Base-by-base conservation (phyloP, 2,888 invertebrate genomes). In the Clistopyga incitator region DNA sequence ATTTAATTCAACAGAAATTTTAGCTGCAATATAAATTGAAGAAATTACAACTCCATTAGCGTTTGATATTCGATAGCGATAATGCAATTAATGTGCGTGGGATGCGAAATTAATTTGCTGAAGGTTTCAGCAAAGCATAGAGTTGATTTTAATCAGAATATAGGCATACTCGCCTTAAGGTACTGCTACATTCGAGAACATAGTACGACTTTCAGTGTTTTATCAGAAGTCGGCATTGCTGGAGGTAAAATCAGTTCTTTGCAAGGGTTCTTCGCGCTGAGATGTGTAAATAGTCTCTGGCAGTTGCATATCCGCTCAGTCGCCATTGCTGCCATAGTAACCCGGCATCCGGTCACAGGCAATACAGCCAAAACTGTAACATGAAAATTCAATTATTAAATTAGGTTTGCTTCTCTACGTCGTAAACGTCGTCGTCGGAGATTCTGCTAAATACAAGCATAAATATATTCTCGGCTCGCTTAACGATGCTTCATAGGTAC, bases 311-410 rank as follows among this genome's bases (percentile, higher is more conserved):
- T 34, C 50, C 50, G 18, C 47, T 47, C 15, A 65, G 34, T 18
- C n/a, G 11, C 59, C 47, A 20, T 70, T 70, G 54, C 29, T 38
- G 42, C 71, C 52, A 65, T 25, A 15, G 29, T 15, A n/a, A n/a
- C n/a, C n/a, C 52, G 6, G 29, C n/a, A 78, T 34, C 23, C 59
- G 47, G 15, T 72, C 4, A 50, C 50, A 8, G 50, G 4, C 50
- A 50, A 18, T 50, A 1, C 15, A 50, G n/a, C n/a, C 47, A 6
- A 50, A n/a, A 50, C 47, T 50, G 18, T 0, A n/a, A 50, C 47
- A n/a, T 50, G 3, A 50, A 3, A 50, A 47, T 79, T 54, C 67
- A 74, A 79, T 79, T 79, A 79, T 67, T 59, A 65, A 79, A 79
- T 79, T 74, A 79, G 74, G 59, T 59, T 59, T 59, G 67, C 50